Evolutionary conservation across 64 coral and sea anemone genomes (phyloP).

Genomic region (Exaiptasia diaphana): DNA sequence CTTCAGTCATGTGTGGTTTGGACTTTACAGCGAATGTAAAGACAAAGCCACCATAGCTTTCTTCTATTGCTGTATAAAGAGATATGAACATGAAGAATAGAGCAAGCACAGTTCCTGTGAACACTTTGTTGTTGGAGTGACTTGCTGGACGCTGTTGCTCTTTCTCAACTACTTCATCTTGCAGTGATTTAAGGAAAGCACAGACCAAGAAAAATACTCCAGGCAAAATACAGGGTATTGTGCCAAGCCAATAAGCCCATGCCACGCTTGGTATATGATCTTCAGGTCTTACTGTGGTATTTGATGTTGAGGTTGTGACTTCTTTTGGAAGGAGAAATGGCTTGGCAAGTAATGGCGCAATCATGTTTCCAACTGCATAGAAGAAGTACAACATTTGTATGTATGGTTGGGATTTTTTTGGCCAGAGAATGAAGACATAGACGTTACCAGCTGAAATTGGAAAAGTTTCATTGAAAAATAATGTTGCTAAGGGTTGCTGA

Average conservation of each 20-base stretch:
- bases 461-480: too few relatives aligned
- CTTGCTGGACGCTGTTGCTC: conserved; percentile 21
- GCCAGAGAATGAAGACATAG: too few relatives aligned
- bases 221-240: background rate
- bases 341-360: conserved; percentile 49
- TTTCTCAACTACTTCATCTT: conserved; percentile 5
- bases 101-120: conserved; percentile 3
- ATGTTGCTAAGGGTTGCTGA: too few relatives aligned
- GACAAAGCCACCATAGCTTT: conserved; percentile 46
- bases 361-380: conserved; percentile 59
- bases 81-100: conserved; percentile 53
- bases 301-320: too few relatives aligned
- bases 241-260: conserved; percentile 37
- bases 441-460: too few relatives aligned
- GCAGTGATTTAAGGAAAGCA: background rate
- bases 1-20: background rate
- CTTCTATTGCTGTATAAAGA: conserved; percentile 46
- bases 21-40: conserved; percentile 36
- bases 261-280: conserved; percentile 11
- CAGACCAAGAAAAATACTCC: conserved; percentile 4
- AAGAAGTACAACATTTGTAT: conserved; percentile 68
- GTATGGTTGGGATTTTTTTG: too few relatives aligned
- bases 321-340: conserved; percentile 78
- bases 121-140: conserved; percentile 6
- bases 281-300: too few relatives aligned